These are phyloP conservation scores for Melanotaenia pygmaea DNA, from an alignment of 2,797 vertebrate genomes.

Conservation along the genomic window DNA sequence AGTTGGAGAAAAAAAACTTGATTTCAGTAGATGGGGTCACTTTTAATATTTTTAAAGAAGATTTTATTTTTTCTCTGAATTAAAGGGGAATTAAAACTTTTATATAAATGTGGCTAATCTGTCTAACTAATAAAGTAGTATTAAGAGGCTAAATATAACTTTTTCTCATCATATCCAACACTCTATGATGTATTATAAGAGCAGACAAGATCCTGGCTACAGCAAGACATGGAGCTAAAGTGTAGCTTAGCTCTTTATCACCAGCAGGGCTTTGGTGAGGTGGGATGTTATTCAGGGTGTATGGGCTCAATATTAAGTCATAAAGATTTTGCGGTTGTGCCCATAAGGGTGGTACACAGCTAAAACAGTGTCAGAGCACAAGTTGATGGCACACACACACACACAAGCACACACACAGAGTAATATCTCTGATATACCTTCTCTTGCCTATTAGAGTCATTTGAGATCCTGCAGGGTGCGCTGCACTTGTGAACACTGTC, in stretches of 20 bases:
- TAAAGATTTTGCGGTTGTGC: too few species aligned
- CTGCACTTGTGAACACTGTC: conserved; percentile 28
- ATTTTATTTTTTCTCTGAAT: too few species aligned
- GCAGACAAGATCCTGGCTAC: not conserved
- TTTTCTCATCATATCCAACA: not conserved
- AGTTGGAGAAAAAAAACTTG: not conserved
- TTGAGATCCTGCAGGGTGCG: conserved; percentile 60
- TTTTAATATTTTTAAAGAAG: too few species aligned
- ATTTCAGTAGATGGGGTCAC: too few species aligned
- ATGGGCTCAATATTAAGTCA: too few species aligned
- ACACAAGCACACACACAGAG: not conserved
- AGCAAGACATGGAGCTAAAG: not conserved
- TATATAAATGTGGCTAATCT: too few species aligned
- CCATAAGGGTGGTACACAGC: not conserved
- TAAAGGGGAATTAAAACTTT: too few species aligned
- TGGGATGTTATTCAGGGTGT: not conserved
- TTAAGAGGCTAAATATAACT: too few species aligned
- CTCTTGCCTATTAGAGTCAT: not conserved
- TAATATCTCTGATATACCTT: not conserved
- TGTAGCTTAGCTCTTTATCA: not conserved
- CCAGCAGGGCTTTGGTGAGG: not conserved
- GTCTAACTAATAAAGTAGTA: too few species aligned
- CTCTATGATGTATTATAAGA: not conserved
- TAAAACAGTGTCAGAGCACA: not conserved
- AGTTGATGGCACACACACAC: not conserved